These are phyloP conservation scores for Enteromius treurensis DNA, from an alignment of 2,797 vertebrate species.

Conservation along the genomic window DNA sequence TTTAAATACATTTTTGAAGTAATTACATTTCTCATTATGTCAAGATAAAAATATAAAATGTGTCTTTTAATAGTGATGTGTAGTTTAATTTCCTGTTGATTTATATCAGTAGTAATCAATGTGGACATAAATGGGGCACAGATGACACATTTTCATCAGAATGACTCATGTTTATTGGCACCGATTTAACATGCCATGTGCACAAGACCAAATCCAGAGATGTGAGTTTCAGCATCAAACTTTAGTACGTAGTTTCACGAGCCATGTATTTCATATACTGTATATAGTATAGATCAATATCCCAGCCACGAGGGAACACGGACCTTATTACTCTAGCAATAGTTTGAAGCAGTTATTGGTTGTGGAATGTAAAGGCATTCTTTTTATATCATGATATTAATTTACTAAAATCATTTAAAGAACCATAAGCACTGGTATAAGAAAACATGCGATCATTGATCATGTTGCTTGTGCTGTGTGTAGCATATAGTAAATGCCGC, in stretches of 20 bases:
- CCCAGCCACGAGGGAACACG: neutral
- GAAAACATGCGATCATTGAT: conserved; percentile 24
- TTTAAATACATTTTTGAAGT: neutral
- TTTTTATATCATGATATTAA: conserved; percentile 4
- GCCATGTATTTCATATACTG: neutral
- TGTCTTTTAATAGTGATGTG: neutral
- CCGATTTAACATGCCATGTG: neutral
- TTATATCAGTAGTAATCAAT: neutral
- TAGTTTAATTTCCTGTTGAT: neutral
- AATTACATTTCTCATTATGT: neutral
- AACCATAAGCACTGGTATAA: neutral
- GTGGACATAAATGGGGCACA: neutral
- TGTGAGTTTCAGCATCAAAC: neutral
- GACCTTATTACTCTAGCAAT: neutral
- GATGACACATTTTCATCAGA: neutral
- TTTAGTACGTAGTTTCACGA: neutral
- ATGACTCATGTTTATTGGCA: neutral
- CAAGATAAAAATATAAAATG: neutral
- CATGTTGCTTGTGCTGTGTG: conserved; percentile 17
- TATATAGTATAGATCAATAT: neutral
- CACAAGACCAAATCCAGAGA: neutral
- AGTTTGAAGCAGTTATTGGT: neutral
- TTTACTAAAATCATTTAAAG: conserved; percentile 5
- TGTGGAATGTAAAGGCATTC: neutral
- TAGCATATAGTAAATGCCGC: neutral